These are phyloP conservation scores for Aphaenogaster rudis DNA, from an alignment of 1,140 invertebrate species.

Conservation along the genomic window DNA sequence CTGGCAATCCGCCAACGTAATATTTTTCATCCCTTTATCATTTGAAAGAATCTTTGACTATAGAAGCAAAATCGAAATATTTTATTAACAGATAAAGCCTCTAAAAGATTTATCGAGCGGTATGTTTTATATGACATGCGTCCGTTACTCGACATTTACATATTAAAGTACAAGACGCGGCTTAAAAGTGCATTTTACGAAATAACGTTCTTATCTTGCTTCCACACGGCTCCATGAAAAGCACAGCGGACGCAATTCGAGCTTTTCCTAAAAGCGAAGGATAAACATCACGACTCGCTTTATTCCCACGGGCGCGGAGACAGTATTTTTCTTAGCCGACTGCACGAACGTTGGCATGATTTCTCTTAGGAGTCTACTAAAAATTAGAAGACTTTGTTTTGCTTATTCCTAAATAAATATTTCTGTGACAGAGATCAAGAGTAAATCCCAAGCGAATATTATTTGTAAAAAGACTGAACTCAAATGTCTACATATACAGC, in stretches of 20 bases:
- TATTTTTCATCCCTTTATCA: background rate
- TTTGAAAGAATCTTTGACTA: background rate
- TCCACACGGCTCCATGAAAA: conserved; percentile 9
- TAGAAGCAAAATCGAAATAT: conserved; percentile 34
- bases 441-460: conserved; percentile 16
- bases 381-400: conserved; percentile 60
- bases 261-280: conserved; percentile 57
- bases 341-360: conserved; percentile 50
- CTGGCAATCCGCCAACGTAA: background rate
- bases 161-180: conserved; percentile 29
- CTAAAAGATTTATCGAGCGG: background rate
- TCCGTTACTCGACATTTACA: conserved; percentile 24
- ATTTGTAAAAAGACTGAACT: background rate
- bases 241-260: conserved; percentile 41
- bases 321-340: conserved; percentile 60
- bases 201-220: conserved; percentile 50
- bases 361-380: conserved; percentile 61
- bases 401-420: conserved; percentile 48
- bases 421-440: conserved; percentile 3
- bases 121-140: conserved; percentile 11
- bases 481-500: background rate
- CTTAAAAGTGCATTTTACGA: conserved; percentile 49
- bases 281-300: conserved; percentile 60
- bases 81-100: conserved; percentile 21
- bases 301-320: conserved; percentile 54